phyloP scores from a whole-genome alignment of 2,113 vertebrate genomes.

The Ophiodon elongatus region DNA sequence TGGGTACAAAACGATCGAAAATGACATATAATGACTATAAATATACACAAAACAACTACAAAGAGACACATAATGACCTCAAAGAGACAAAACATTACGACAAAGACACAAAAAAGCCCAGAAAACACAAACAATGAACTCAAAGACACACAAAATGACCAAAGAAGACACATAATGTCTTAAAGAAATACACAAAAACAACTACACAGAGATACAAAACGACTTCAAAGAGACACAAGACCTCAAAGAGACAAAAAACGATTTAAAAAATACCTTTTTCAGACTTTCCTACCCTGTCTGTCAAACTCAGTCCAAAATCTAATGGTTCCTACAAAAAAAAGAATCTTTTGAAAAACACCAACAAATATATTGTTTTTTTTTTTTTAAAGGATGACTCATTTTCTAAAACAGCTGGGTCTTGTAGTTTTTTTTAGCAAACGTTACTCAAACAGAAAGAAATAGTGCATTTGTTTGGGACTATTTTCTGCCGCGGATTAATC shows the following conservation, averaged over 20 bases:
- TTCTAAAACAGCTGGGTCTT: neutral
- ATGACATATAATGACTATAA: neutral
- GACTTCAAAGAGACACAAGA: too few relatives aligned
- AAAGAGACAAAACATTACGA: neutral
- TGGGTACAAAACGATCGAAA: neutral
- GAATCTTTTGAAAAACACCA: neutral
- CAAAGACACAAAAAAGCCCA: neutral
- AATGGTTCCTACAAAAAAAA: fast-evolving
- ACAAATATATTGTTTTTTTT: neutral
- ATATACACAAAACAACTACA: neutral
- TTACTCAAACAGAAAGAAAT: neutral
- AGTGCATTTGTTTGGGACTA: too few relatives aligned
- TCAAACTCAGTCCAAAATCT: neutral
- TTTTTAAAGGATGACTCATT: too few relatives aligned
- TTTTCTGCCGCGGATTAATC: neutral
- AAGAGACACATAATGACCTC: too few relatives aligned
- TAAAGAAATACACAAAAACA: neutral
- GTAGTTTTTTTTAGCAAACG: neutral
- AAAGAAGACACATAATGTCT: neutral
- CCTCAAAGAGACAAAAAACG: too few relatives aligned
- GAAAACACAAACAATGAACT: neutral
- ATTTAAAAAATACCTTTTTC: too few relatives aligned
- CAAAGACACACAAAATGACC: neutral
- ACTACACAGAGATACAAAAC: too few relatives aligned
- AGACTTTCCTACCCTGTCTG: neutral